Evolutionary conservation across 2,888 invertebrate species (phyloP), one percentile per base, ranked within the genome.

Genomic region (Morpho helenor): DNA sequence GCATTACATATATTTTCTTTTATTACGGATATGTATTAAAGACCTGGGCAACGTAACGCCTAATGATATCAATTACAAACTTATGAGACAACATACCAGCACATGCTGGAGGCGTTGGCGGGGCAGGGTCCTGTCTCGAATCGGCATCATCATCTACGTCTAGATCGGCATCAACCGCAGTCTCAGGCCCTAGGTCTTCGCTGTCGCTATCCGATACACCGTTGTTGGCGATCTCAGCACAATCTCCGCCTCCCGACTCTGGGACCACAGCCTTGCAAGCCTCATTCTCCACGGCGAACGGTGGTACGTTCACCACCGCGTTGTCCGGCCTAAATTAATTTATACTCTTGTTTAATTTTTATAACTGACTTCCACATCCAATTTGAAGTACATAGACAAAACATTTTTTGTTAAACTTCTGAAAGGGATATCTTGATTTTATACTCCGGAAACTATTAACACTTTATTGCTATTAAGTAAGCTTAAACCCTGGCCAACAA

Each of bases 171-270:
- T 95, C 95, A 8, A 95, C 95, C 65, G 95, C 94, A 0, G 95
- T 95, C 85, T 95, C 95, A 0, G 95, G 95, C 3, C 95, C 95
- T 66, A 95, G 91, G 79, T 95, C 94, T 62, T 93, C 93, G 69
- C 93, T 93, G 69, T 93, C 93, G 67, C 92, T 92, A 71, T 91
- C 86, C 4, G 87, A 87, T 68, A 88, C 82, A 59, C 79, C 89
- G 64, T 87, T 87, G 74, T 80, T 76, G 56, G 69, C 80, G 52
- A 69, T 68, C 57, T 71, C 80, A 49, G 81, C 75, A 61, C 77
- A 73, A 46, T 73, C 79, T 64, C 82, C 86, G 75, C 81, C 85
- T 50, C 78, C 80, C 43, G 74, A 73, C 59, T 70, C 73, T 16
- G 73, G 73, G 45, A 73, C 75, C 55, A 74, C 76, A 66, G 79